Percentiles rank a stretch among this genome's conserved stretches.
These are phyloP conservation scores for Heliocidaris tuberculata DNA, from an alignment of 35 echinoderm and acorn worm species.

Conservation along the genomic window DNA sequence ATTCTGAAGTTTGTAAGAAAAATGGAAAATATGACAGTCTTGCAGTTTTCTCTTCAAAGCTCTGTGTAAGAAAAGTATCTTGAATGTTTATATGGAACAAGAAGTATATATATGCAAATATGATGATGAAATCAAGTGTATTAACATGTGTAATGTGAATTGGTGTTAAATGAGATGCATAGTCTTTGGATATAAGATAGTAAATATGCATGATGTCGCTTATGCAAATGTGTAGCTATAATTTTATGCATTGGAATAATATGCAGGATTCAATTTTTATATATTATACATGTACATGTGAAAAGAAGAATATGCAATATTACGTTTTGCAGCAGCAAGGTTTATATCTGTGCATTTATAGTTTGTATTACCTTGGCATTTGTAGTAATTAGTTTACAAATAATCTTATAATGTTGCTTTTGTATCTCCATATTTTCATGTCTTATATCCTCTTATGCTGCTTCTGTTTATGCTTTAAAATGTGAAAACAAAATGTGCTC, in stretches of 20 bases:
- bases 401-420: background rate
- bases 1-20: background rate
- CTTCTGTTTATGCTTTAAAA: background rate
- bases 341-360: background rate
- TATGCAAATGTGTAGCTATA: background rate
- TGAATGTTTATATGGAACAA: background rate
- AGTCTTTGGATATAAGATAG: background rate
- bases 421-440: background rate
- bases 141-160: background rate
- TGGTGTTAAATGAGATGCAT: background rate
- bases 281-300: background rate
- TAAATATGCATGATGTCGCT: background rate
- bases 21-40: background rate
- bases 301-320: background rate
- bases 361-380: background rate
- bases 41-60: background rate
- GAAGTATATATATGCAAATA: background rate
- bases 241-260: background rate
- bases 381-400: background rate
- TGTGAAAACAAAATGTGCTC: conserved; percentile 14
- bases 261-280: background rate
- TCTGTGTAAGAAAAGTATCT: background rate
- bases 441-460: background rate
- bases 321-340: background rate
- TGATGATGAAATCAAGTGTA: background rate